Evolutionary conservation across 1,140 invertebrate species (phyloP), one percentile per base, ranked within the genome.

Genomic region (Chironomus striatipennis): DNA sequence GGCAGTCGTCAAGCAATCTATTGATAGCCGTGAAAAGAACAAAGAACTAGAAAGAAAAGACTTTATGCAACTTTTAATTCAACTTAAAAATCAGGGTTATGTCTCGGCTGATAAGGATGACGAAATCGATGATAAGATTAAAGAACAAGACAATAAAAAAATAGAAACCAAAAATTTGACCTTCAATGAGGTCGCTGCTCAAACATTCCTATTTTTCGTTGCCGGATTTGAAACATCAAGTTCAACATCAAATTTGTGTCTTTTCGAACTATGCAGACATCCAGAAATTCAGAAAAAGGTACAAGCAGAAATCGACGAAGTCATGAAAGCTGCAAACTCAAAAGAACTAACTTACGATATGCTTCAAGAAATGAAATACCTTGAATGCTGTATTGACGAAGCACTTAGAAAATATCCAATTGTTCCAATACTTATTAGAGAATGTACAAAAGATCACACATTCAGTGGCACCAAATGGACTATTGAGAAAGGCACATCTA

Each of bases 361-460:
- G 15, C 42, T 81, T 15, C 75, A 77, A n/a, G 76, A 80, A 12
- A 81, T 84, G 79, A 78, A 76, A 43, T 83, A 82, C 64, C 75
- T 83, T 42, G 78, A 82, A 15, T 73, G 82, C 83, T 77, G 86
- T 43, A 65, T 78, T 10, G 73, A 76, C 43, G 83, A 57, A 57
- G 47, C 47, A n/a, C n/a, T 57, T n/a, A 57, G 80, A 42, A 81
- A 86, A 57, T 85, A 89, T 79, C 87, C 88, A 4, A 77, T 81
- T 0, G n/a, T 81, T 2, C 77, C 79, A 1, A 75, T 78, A 64
- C 7, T 83, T 0, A 74, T 78, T 65, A 77, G 81, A 1, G 75
- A 76, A 0, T 77, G 79, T 4, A 79, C 78, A 0, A 78, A 79
- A 74, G 75, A 78, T 6, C 83, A 82, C 73, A 12, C 47, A 4